Conservation (phyloP, 2,888 invertebrate species). For the Pyrrhia umbra region DNA sequence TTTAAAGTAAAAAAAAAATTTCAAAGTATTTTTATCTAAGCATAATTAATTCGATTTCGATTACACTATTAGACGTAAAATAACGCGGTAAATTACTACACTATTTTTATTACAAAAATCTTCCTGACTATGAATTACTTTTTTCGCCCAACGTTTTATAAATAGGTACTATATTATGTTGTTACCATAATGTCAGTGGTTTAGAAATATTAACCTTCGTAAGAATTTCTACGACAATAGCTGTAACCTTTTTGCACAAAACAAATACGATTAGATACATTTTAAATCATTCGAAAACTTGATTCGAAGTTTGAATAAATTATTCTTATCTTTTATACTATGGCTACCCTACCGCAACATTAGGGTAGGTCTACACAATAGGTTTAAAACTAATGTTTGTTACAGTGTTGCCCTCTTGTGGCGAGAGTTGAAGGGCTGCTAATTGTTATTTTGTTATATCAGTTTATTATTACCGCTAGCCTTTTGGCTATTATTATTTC, state of each 20-base stretch:
- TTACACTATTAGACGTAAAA: no score
- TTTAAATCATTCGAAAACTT: not conserved
- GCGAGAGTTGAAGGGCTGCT: constrained; percentile 65
- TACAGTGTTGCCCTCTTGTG: constrained; percentile 51
- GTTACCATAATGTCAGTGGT: no score
- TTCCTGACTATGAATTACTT: no score
- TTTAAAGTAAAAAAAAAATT: no score
- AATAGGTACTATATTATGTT: no score
- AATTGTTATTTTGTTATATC: constrained; percentile 75
- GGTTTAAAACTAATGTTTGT: constrained; percentile 62
- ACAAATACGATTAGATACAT: constrained; percentile 1
- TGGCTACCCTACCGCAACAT: constrained; percentile 47
- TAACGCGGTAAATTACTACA: no score
- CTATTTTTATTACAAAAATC: no score
- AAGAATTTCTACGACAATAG: not conserved
- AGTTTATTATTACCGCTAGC: constrained; percentile 61
- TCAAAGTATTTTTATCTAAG: no score
- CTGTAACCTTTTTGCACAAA: constrained; percentile 1
- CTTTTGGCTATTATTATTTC: constrained; percentile 65
- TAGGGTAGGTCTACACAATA: constrained; percentile 67
- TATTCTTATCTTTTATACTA: not conserved
- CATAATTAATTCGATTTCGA: no score
- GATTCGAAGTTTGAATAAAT: constrained; percentile 37
- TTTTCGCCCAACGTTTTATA: no score
- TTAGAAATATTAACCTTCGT: no score